Conservation (phyloP, 2,797 vertebrate genomes). For the Chiroxiphia lanceolata region DNA sequence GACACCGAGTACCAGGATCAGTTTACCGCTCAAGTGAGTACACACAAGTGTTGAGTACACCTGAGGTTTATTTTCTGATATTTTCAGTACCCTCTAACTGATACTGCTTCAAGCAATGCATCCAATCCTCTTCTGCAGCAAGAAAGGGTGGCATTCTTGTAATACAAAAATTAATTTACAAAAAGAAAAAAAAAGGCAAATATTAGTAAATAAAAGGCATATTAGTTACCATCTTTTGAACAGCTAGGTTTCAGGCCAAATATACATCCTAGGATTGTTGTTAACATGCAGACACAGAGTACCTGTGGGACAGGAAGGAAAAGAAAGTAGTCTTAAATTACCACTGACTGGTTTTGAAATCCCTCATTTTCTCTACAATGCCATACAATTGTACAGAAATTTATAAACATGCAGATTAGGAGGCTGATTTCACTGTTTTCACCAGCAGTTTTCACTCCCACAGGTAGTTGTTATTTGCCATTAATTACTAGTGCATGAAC, state of each 20-base stretch:
- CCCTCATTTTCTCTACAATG: neutral
- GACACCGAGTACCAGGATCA: neutral
- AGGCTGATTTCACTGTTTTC: neutral
- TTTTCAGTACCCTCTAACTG: neutral
- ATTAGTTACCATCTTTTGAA: conserved; percentile 79
- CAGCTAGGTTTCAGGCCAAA: conserved; percentile 81
- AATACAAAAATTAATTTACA: neutral
- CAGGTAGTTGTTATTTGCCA: neutral
- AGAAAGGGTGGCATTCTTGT: neutral
- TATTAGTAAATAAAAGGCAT: neutral
- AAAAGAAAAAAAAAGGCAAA: neutral
- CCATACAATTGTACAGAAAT: neutral
- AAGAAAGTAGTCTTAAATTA: neutral
- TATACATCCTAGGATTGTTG: conserved; percentile 83
- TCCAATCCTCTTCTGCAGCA: neutral
- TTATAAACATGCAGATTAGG: neutral
- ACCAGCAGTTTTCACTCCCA: neutral
- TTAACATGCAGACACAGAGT: conserved; percentile 85
- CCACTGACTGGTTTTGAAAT: neutral
- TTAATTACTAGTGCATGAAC: neutral
- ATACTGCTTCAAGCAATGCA: neutral
- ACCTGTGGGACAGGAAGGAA: conserved; percentile 74
- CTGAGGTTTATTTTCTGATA: neutral
- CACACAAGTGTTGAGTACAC: neutral
- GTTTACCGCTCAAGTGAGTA: neutral